Evolutionary conservation across 2,113 vertebrate genomes (phyloP).

Genomic region (Peromyscus leucopus): DNA sequence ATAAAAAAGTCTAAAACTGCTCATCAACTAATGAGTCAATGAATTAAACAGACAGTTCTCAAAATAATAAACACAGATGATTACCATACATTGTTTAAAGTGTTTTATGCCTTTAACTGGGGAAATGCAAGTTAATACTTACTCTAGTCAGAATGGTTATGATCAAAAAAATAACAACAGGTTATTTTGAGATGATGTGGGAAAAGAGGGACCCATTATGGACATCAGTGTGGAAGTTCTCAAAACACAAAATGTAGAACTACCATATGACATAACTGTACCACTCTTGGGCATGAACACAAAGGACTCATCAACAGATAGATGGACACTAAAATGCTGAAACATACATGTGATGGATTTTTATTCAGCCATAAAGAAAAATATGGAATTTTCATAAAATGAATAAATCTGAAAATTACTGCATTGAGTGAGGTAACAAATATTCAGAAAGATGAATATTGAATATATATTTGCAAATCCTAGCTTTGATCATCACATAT

Average conservation of each 20-base stretch:
- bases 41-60: neutral
- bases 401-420: neutral
- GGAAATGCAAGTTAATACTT: neutral
- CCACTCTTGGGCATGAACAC: neutral
- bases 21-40: neutral
- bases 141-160: neutral
- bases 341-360: neutral
- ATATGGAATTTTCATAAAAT: neutral
- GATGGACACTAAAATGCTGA: neutral
- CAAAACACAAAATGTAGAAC: neutral
- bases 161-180: neutral
- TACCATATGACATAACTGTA: neutral
- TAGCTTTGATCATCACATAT: neutral
- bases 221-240: neutral
- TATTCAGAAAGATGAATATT: neutral
- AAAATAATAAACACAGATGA: neutral
- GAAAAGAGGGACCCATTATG: neutral
- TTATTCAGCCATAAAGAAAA: neutral
- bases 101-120: neutral
- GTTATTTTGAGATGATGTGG: neutral
- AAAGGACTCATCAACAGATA: neutral
- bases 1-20: neutral
- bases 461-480: neutral
- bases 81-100: neutral
- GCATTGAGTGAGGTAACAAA: neutral